A percentile compares a stretch with the other conserved stretches of the same genome.
These are phyloP conservation scores for Tauraco erythrolophus DNA, from an alignment of 2,113 vertebrate genomes.

Conservation along the genomic window DNA sequence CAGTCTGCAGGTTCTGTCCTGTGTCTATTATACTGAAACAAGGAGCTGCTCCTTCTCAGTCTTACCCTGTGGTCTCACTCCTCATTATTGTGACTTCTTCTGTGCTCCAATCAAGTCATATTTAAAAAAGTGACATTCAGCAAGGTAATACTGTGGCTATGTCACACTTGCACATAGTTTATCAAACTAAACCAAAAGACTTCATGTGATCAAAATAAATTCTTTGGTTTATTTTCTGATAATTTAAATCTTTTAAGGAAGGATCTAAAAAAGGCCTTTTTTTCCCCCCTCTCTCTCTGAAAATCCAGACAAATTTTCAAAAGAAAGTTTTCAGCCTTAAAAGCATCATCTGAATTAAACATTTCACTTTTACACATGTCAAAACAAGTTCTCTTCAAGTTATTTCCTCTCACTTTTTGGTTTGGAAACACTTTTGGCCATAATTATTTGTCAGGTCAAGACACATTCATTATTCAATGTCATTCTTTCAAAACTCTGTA, in stretches of 20 bases:
- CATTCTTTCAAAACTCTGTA: neutral
- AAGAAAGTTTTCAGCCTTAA: neutral
- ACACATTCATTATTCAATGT: neutral
- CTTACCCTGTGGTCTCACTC: neutral
- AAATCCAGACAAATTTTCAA: neutral
- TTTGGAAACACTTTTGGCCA: neutral
- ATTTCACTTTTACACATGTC: neutral
- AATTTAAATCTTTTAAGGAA: neutral
- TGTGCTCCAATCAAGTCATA: neutral
- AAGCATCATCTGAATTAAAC: neutral
- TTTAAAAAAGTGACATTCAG: neutral
- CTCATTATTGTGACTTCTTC: neutral
- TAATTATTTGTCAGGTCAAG: neutral
- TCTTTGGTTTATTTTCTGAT: neutral
- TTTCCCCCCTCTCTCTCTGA: accelerated
- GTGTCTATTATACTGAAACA: neutral
- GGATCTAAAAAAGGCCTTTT: neutral
- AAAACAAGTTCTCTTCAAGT: neutral
- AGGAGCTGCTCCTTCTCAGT: neutral
- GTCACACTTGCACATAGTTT: neutral
- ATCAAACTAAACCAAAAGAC: neutral
- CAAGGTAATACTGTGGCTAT: neutral
- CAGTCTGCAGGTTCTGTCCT: neutral
- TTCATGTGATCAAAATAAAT: neutral
- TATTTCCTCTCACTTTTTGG: neutral